These are phyloP conservation scores for Lepeophtheirus nordmannii DNA, from an alignment of 2,888 invertebrate species.

Conservation along the genomic window DNA sequence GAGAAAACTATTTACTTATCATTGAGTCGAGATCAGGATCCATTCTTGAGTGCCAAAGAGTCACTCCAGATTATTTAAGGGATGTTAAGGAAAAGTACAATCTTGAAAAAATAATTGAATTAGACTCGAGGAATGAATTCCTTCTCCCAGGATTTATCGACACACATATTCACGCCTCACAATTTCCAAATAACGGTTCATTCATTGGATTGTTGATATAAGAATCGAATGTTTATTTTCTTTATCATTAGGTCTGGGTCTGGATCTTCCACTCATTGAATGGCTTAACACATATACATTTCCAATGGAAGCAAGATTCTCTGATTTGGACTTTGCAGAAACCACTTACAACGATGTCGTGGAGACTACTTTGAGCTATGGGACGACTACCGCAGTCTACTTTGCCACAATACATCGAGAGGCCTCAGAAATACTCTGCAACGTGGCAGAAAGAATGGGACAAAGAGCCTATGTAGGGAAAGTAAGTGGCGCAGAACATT, in stretches of 20 bases:
- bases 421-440: constrained; percentile 53
- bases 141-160: constrained; percentile 75
- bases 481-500: constrained; percentile 66
- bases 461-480: constrained; percentile 76
- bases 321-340: constrained; percentile 49
- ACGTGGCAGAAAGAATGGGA: constrained; percentile 47
- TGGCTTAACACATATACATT: constrained; percentile 76
- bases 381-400: constrained; percentile 78
- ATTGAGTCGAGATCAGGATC: background rate
- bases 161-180: constrained; percentile 76
- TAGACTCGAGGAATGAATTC: constrained; percentile 37
- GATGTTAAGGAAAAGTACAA: background rate
- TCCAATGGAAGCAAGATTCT: constrained; percentile 58
- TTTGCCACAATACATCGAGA: constrained; percentile 61
- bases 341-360: constrained; percentile 59
- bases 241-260: constrained; percentile 44
- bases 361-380: constrained; percentile 54
- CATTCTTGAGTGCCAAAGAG: background rate
- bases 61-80: background rate
- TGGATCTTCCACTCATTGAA: constrained; percentile 59
- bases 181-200: constrained; percentile 58
- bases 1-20: background rate
- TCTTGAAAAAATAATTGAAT: background rate
- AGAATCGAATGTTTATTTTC: background rate
- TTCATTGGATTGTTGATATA: background rate